Conservation (phyloP, 2,888 invertebrate genomes). For the Ophion ventricosus region DNA sequence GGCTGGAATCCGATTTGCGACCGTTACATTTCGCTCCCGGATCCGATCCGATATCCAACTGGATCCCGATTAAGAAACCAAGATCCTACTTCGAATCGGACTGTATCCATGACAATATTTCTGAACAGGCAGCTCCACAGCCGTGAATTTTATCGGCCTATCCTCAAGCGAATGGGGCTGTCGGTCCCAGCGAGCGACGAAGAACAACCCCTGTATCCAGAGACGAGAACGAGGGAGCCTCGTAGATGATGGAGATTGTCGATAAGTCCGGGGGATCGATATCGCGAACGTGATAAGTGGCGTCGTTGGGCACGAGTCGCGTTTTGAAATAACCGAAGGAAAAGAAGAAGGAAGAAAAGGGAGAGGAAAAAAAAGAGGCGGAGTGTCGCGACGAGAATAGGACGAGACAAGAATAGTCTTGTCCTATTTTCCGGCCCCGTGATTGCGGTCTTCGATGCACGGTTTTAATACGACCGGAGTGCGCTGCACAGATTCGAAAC, state of each 20-base stretch:
- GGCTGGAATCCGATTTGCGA: too few relatives aligned
- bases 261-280: slow-evolving; percentile 63
- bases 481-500: slow-evolving; percentile 66
- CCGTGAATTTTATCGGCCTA: slow-evolving; percentile 15
- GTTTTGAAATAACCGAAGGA: slow-evolving; percentile 57
- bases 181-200: slow-evolving; percentile 11
- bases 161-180: neutral
- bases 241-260: slow-evolving; percentile 26
- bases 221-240: neutral
- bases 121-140: neutral
- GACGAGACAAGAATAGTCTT: slow-evolving; percentile 44
- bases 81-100: too few relatives aligned
- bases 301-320: slow-evolving; percentile 65
- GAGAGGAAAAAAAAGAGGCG: slow-evolving; percentile 20
- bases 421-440: slow-evolving; percentile 22
- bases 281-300: slow-evolving; percentile 64
- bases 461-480: slow-evolving; percentile 25
- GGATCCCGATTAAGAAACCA: too few relatives aligned
- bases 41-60: too few relatives aligned
- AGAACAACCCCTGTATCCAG: neutral
- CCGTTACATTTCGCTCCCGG: too few relatives aligned
- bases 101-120: too few relatives aligned
- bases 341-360: slow-evolving; percentile 40
- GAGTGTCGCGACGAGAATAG: slow-evolving; percentile 30
- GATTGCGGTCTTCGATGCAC: slow-evolving; percentile 1